These are phyloP conservation scores for Muntiacus muntjak DNA, from an alignment of 2,113 vertebrate genomes.

Conservation along the genomic window DNA sequence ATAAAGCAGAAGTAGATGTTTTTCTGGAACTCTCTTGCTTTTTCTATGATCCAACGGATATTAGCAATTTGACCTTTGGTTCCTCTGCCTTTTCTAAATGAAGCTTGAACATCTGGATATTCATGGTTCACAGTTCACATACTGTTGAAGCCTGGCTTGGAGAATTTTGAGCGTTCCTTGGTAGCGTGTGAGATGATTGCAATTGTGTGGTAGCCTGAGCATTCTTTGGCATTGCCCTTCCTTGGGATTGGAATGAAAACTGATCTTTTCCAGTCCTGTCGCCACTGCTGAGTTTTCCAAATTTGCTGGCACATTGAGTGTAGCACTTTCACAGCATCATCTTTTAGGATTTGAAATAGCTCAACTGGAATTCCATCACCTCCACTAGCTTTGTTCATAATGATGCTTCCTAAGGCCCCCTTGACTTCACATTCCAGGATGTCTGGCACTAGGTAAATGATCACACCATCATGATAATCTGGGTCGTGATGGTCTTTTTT, in stretches of 20 bases:
- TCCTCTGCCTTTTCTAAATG: neutral
- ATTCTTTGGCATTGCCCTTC: neutral
- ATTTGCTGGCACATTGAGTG: neutral
- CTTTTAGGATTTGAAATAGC: too few species aligned
- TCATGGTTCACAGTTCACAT: neutral
- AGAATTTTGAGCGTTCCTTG: neutral
- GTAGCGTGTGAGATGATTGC: neutral
- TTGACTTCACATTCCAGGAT: too few species aligned
- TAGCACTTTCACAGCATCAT: neutral
- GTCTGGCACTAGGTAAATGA: too few species aligned
- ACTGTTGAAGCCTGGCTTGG: neutral
- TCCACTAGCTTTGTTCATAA: too few species aligned
- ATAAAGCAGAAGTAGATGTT: too few species aligned
- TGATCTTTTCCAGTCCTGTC: neutral
- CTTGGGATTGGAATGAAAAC: neutral
- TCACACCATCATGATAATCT: too few species aligned
- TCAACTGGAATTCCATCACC: too few species aligned
- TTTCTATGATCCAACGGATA: fast-evolving
- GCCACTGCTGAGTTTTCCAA: neutral
- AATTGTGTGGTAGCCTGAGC: neutral
- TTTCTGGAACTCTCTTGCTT: too few species aligned
- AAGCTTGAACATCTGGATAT: neutral
- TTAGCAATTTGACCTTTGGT: too few species aligned
- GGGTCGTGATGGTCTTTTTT: too few species aligned
- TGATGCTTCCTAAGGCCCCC: too few species aligned